Percentiles rank a stretch among this genome's conserved stretches.
Evolutionary conservation across 2,797 vertebrate genomes (phyloP).

Genomic region (Pseudochirops corinnae): DNA sequence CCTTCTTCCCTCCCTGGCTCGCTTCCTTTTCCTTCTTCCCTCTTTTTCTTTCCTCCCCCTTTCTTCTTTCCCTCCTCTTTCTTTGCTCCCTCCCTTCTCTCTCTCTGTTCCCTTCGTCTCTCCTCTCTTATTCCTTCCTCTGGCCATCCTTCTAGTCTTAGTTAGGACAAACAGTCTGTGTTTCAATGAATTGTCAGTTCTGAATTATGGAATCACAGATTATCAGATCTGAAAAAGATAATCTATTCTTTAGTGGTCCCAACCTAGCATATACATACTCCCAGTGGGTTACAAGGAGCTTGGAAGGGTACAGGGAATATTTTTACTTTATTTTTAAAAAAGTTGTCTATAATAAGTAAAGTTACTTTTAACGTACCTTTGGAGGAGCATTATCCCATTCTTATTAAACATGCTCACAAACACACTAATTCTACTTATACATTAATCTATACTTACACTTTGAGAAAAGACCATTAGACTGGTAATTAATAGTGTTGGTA

Average conservation of each 20-base stretch:
- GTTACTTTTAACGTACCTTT: too few species aligned
- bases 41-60: neutral
- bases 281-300: neutral
- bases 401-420: too few species aligned
- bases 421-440: too few species aligned
- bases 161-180: neutral
- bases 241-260: neutral
- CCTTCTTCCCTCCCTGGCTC: neutral
- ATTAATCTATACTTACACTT: too few species aligned
- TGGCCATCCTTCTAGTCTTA: neutral
- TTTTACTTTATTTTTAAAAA: too few species aligned
- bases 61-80: neutral
- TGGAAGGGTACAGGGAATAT: too few species aligned
- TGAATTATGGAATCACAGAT: neutral
- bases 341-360: too few species aligned
- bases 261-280: neutral
- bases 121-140: neutral
- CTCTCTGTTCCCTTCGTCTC: neutral
- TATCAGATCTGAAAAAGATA: neutral
- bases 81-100: neutral
- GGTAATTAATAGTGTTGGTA: too few species aligned
- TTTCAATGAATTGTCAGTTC: neutral
- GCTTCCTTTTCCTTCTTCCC: neutral
- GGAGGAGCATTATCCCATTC: too few species aligned
- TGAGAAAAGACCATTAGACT: too few species aligned